Percentiles rank a stretch among this genome's conserved stretches.
These are phyloP conservation scores for Melanocharis versteri DNA, from an alignment of 2,113 vertebrate species.

Conservation along the genomic window DNA sequence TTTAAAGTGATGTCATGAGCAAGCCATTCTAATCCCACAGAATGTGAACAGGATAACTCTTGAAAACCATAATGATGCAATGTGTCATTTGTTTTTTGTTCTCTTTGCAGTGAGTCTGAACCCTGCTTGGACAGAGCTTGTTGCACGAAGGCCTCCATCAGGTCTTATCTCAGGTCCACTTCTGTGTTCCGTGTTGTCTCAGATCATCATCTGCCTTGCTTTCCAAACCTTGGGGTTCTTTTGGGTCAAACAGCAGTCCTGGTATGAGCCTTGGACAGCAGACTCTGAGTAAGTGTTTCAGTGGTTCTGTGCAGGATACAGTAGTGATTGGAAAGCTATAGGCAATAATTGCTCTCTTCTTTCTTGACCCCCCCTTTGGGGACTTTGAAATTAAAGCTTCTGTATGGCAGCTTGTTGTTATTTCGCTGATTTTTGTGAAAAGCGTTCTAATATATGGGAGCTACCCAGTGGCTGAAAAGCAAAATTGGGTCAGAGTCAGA, in stretches of 20 bases:
- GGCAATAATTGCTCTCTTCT: background rate
- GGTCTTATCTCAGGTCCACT: slow-evolving; percentile 92
- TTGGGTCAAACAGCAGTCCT: slow-evolving; percentile 84
- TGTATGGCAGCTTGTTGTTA: background rate
- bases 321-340: background rate
- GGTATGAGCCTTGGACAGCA: slow-evolving; percentile 82
- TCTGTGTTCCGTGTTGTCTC: slow-evolving; percentile 90
- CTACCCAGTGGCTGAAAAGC: background rate
- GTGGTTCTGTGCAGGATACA: background rate
- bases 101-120: slow-evolving; percentile 90
- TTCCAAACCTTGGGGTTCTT: slow-evolving; percentile 90
- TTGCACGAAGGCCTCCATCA: slow-evolving; percentile 86
- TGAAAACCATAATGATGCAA: background rate
- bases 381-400: background rate
- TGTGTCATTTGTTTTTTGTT: background rate
- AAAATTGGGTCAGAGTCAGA: background rate
- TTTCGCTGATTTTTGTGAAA: background rate
- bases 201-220: slow-evolving; percentile 89
- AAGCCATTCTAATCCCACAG: background rate
- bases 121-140: slow-evolving; percentile 92
- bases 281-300: slow-evolving; percentile 81
- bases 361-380: background rate
- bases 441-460: background rate
- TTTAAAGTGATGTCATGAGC: background rate
- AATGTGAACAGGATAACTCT: background rate